A percentile compares a stretch with the other conserved stretches of the same genome.
Conservation (phyloP, 2,113 vertebrate species). For the Sarotherodon lohbergeri region DNA sequence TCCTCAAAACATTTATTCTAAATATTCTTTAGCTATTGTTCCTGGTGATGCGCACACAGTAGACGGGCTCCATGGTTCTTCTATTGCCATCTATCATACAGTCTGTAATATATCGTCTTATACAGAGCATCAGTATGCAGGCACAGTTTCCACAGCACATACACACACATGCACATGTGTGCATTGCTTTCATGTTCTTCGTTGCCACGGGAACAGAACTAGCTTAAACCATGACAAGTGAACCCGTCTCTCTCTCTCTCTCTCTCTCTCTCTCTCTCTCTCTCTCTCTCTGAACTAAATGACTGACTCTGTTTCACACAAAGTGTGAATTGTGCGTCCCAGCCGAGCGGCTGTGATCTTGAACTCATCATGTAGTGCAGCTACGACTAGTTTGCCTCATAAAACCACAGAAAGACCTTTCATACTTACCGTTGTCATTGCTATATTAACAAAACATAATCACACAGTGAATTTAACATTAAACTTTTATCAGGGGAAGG, state of each 20-base stretch:
- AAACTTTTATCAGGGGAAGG: background rate
- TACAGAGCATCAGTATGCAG: background rate
- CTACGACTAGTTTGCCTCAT: background rate
- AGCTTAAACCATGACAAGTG: conserved; percentile 25
- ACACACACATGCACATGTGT: background rate
- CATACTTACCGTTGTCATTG: background rate
- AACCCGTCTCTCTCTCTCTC: background rate
- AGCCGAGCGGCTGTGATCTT: background rate
- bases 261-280: background rate
- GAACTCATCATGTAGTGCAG: background rate
- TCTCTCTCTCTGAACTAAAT: background rate
- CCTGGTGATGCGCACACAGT: background rate
- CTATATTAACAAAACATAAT: background rate
- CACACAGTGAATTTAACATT: background rate
- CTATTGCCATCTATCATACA: background rate
- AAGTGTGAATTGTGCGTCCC: background rate
- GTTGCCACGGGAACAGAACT: conserved; percentile 53
- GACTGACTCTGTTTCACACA: conserved; percentile 10
- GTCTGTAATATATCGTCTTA: background rate
- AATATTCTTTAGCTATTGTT: background rate
- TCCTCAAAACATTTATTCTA: background rate
- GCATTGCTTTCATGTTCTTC: conserved; percentile 5
- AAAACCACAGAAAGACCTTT: background rate
- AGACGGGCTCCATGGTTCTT: background rate
- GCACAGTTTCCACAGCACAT: background rate